Base-by-base conservation (phyloP, 2,113 vertebrate genomes). In the Bungarus multicinctus region DNA sequence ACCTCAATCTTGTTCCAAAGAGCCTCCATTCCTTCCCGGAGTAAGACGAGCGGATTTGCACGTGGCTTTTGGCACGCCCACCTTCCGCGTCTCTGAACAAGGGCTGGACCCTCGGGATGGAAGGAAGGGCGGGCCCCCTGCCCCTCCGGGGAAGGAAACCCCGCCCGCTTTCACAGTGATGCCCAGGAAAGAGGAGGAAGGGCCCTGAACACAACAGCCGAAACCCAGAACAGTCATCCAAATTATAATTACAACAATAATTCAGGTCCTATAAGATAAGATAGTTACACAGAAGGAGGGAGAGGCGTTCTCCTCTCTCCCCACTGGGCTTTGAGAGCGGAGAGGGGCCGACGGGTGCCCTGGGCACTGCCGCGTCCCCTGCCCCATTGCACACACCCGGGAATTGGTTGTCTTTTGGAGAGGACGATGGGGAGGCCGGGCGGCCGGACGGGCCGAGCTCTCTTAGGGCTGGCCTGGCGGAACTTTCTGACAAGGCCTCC, bases 181-280 rank as follows among this genome's bases (percentile, higher is more conserved):
- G 7, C n/a, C 22, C 20, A 43, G 93, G 90, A 90, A 94, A 12
- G 50, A 12, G 50, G 50, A 2, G 50, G 1, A 5, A 39, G 20
- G 34, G 30, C 52, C 53, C 88, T 94, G 22, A 95, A 95, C 95
- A 96, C 95, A 95, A 94, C 96, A 11, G 53, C 14, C 30, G 34
- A 10, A 93, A 85, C 50, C 3, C 34, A 60, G 12, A 58, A 93
- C 30, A 86, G 52, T 20, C 43, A 85, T 34, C 53, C 81, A 92
- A 50, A 90, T 89, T 57, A 93, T 90, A 60, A 89, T 89, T 57
- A 92, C 64, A 92, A 43, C 39, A 94, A 94, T 96, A 94, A 95
- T 94, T 95, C 95, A 94, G 94, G 95, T 94, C 95, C 95, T 95
- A 95, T 95, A 96, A 95, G 93, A 94, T 95, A 96, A 96, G 95